phyloP scores from a whole-genome alignment of 2,888 invertebrate species.

The Caenorhabditis sp. region DNA sequence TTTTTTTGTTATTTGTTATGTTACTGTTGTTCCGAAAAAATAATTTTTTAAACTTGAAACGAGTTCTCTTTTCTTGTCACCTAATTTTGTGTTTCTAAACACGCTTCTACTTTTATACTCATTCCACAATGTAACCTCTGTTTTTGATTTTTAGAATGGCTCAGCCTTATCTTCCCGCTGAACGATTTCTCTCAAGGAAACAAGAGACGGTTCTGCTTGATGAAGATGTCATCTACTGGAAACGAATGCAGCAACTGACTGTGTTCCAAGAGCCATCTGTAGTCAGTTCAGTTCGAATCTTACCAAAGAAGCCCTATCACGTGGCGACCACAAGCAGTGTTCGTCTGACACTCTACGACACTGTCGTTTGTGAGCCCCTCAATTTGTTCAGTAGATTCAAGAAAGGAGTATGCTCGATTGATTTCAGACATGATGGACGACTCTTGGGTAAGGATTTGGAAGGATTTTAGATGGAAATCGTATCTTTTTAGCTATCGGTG shows the following conservation, averaged over 20 bases:
- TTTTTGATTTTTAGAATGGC: slow-evolving; percentile 60
- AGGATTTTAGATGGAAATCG: neutral
- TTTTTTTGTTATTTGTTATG: slow-evolving; percentile 18
- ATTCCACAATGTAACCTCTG: neutral
- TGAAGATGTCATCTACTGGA: slow-evolving; percentile 92
- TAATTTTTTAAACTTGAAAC: neutral
- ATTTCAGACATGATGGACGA: slow-evolving; percentile 84
- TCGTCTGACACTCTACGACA: slow-evolving; percentile 78
- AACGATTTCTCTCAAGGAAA: slow-evolving; percentile 59
- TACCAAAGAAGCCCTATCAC: slow-evolving; percentile 91
- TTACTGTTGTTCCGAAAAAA: slow-evolving; percentile 3
- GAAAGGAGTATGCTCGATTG: slow-evolving; percentile 84
- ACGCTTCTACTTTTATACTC: neutral
- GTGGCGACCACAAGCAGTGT: slow-evolving; percentile 94
- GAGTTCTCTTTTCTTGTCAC: no score
- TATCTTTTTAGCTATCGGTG: slow-evolving; percentile 87
- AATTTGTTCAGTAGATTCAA: slow-evolving; percentile 83
- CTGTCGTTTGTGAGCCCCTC: slow-evolving; percentile 74
- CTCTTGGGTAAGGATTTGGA: slow-evolving; percentile 82
- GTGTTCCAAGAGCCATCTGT: slow-evolving; percentile 91
- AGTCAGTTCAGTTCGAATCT: slow-evolving; percentile 93
- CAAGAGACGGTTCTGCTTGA: slow-evolving; percentile 57
- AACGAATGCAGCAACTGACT: slow-evolving; percentile 87
- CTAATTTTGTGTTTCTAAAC: neutral
- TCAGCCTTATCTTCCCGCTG: slow-evolving; percentile 68